Evolutionary conservation across 1,140 invertebrate species (phyloP).

Genomic region (Drosophila pseudoobscura): DNA sequence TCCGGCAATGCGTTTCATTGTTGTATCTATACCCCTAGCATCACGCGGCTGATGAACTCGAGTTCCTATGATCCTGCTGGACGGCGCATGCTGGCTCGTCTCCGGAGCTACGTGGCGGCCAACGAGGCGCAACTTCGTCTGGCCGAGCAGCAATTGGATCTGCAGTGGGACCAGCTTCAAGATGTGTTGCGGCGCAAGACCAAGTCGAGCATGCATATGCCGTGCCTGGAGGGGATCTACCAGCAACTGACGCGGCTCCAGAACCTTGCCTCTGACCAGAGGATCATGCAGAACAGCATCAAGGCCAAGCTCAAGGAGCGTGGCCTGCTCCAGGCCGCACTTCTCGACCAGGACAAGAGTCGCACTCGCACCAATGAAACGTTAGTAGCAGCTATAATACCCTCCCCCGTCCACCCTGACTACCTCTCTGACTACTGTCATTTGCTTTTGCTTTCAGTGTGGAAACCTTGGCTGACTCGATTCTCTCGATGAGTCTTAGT

Average conservation of each 20-base stretch:
- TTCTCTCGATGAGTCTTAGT: constrained; percentile 68
- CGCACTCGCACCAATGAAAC: constrained; percentile 58
- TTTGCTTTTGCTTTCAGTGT: constrained; percentile 31
- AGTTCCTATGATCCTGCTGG: constrained; percentile 84
- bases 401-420: too few relatives aligned
- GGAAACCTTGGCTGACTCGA: constrained; percentile 75
- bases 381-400: constrained; percentile 14
- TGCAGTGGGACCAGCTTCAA: constrained; percentile 86
- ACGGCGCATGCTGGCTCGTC: constrained; percentile 84
- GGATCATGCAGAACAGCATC: constrained; percentile 83
- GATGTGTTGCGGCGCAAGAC: constrained; percentile 84
- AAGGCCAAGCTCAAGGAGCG: constrained; percentile 74
- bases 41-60: constrained; percentile 63
- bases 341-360: constrained; percentile 53
- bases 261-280: constrained; percentile 85
- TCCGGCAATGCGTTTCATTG: too few relatives aligned
- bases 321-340: constrained; percentile 48
- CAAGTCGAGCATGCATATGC: constrained; percentile 84
- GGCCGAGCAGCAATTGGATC: constrained; percentile 85
- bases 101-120: constrained; percentile 86
- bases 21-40: constrained; percentile 21
- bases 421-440: too few relatives aligned
- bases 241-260: constrained; percentile 87
- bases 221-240: constrained; percentile 87
- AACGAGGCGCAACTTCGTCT: constrained; percentile 86